Evolutionary conservation across 2,797 vertebrate species (phyloP), one percentile per base, ranked within the genome.

Genomic region (Adelosebastes latens): DNA sequence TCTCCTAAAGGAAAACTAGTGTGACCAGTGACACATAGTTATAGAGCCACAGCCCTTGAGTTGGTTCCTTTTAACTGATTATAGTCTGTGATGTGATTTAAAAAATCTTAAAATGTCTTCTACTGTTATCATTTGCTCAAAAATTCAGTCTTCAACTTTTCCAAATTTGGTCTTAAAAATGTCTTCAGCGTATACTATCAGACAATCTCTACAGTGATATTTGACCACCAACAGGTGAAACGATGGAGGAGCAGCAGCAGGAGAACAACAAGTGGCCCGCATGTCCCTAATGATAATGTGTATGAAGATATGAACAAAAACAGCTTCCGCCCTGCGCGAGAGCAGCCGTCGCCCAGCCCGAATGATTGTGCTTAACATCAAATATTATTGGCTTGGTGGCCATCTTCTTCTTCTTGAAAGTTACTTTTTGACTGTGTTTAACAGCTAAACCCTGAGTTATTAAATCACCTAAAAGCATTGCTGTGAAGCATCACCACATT

Each of bases 271-370:
- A 1, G 0, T 6, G 6, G 0, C 8, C 6, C 0, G 1, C n/a
- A 0, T 13, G 13, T 2, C 16, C 1, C 76, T 16, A 42, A 0
- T 8, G 81, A 89, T 1, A 22, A 22, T 22, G 53, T 88, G 58
- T 91, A 92, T 53, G 87, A 92, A 82, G 27, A 31, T 2, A 91
- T 92, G 91, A 74, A 11, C 18, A 75, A 62, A 42, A 63, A 36
- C 1, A 3, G 39, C 2, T 0, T 32, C 14, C 1, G 0, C 0
- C 22, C 12, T 39, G 5, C 31, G 58, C 29, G 8, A 25, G 3
- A 29, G 46, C 2, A 42, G 20, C 6, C 8, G 9, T 7, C 2
- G 1, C 1, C 4, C 4, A 22, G 5, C 11, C 27, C 0, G 0
- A 18, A 2, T n/a, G 3, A 22, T 4, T 16, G 22, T 1, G 16